Conservation (phyloP, 2,113 vertebrate genomes). For the Mustela lutreola region DNA sequence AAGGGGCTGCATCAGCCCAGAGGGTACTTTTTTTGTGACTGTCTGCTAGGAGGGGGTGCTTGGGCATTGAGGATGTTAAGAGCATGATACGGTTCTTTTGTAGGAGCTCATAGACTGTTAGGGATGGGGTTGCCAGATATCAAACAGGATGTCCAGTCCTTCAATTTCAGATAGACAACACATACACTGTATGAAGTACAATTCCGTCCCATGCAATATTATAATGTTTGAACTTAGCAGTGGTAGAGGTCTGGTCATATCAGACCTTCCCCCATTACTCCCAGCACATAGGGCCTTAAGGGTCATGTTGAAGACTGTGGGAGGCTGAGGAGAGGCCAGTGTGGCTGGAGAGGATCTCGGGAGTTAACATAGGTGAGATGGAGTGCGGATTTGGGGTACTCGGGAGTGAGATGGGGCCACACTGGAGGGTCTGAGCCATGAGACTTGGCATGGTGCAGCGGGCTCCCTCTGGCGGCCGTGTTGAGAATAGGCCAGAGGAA, state of each 20-base stretch:
- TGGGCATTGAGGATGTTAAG: not conserved
- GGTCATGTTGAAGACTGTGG: not conserved
- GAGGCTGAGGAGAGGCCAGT: not conserved
- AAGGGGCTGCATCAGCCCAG: not conserved
- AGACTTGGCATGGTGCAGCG: not conserved
- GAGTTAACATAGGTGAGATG: not conserved
- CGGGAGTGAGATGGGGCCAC: not conserved
- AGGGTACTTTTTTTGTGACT: not conserved
- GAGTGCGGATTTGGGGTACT: too few species aligned
- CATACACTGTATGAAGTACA: not conserved
- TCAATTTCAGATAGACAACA: not conserved
- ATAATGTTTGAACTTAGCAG: not conserved
- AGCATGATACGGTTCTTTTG: not conserved
- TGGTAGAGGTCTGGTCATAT: not conserved
- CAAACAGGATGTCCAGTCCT: not conserved
- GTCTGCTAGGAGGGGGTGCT: not conserved
- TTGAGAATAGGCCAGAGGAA: not conserved
- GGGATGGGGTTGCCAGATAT: not conserved
- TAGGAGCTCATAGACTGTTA: not conserved
- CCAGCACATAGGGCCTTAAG: not conserved
- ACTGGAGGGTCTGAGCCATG: not conserved
- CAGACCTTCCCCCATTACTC: not conserved
- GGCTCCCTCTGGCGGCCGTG: slow-evolving; percentile 70
- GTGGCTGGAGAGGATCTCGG: not conserved
- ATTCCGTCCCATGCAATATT: not conserved